Percentiles rank a stretch among this genome's conserved stretches.
These are phyloP conservation scores for Pangasius krempfi DNA, from an alignment of 2,797 vertebrate species.

Conservation along the genomic window DNA sequence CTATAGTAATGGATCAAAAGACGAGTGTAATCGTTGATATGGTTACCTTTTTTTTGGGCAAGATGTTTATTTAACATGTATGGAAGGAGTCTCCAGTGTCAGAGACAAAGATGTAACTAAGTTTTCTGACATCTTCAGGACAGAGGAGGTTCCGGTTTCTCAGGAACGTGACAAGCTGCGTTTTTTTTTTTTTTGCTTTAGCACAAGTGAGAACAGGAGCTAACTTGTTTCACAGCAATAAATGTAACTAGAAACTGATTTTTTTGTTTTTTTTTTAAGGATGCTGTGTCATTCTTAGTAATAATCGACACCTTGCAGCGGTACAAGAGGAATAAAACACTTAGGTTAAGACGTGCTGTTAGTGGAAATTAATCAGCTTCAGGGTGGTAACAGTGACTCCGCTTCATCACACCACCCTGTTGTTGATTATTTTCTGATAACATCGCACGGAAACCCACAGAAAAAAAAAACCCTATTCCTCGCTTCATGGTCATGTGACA, in stretches of 20 bases:
- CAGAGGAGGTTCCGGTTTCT: too few species aligned
- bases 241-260: too few species aligned
- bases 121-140: too few species aligned
- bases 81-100: neutral
- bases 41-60: neutral
- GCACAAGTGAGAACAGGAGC: too few species aligned
- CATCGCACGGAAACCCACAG: neutral
- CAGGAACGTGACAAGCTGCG: too few species aligned
- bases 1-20: neutral
- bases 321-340: neutral
- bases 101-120: too few species aligned
- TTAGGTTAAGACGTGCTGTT: neutral
- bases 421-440: neutral
- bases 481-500: too few species aligned
- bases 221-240: too few species aligned
- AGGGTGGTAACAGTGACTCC: neutral
- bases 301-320: neutral
- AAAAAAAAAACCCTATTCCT: neutral
- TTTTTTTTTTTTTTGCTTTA: too few species aligned
- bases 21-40: neutral
- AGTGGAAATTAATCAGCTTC: neutral
- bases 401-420: neutral
- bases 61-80: neutral
- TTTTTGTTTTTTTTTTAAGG: too few species aligned
- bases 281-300: too few species aligned